Conservation (phyloP, 2,888 invertebrate genomes). For the Mythimna pallens region DNA sequence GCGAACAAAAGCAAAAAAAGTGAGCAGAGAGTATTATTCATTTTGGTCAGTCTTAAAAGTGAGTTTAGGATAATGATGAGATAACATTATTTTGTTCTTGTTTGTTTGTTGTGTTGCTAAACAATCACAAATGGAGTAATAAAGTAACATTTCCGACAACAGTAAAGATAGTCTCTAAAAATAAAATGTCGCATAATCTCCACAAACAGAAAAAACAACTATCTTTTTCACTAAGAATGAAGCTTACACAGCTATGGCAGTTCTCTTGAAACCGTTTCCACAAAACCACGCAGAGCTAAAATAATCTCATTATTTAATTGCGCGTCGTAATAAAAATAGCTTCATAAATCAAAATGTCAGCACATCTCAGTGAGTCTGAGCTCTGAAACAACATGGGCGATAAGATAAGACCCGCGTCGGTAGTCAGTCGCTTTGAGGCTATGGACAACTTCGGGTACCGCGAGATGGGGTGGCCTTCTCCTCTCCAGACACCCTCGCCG, state of each 20-base stretch:
- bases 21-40: too few species aligned
- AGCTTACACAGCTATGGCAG: constrained; percentile 9
- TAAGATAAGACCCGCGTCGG: constrained; percentile 79
- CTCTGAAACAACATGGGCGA: constrained; percentile 78
- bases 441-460: constrained; percentile 93
- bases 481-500: constrained; percentile 79
- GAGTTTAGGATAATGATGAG: background rate
- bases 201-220: constrained; percentile 22
- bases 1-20: too few species aligned
- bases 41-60: background rate
- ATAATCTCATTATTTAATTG: constrained; percentile 65
- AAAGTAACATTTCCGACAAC: constrained; percentile 15
- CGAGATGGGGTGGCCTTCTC: constrained; percentile 89
- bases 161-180: constrained; percentile 25
- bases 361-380: constrained; percentile 76
- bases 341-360: constrained; percentile 84
- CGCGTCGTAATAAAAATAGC: constrained; percentile 81
- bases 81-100: background rate
- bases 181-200: constrained; percentile 38
- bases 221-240: constrained; percentile 7
- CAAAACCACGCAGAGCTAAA: constrained; percentile 43
- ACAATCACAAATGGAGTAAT: background rate
- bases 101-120: background rate
- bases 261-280: constrained; percentile 11
- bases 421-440: constrained; percentile 78